Base-by-base conservation (phyloP, 2,797 vertebrate species). In the Podargus strigoides region DNA sequence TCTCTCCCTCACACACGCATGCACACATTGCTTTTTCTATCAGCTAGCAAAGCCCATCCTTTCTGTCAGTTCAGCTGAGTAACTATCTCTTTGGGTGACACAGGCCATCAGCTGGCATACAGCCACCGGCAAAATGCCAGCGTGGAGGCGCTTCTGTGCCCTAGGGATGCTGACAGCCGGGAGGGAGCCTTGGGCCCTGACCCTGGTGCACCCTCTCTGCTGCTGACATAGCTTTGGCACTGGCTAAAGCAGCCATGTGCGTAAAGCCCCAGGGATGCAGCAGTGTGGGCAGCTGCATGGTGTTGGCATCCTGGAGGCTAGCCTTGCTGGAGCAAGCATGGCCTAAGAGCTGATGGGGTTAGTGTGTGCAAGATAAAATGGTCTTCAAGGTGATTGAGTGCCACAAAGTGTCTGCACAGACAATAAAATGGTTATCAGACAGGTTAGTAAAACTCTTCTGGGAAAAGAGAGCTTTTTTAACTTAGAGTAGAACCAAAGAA, bases 101-200 rank as follows among this genome's bases (percentile, higher is more conserved):
- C 3, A 0, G 37, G n/a, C 47, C 41, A 4, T 41, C 5, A 30
- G 59, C 50, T 0, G 0, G 20, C 2, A 0, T 52, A 9, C 28
- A 10, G 46, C 46, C 74, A 5, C 13, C 0, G 1, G 41, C 46
- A 32, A 6, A 37, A 16, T 7, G 13, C 58, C 23, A 18, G n/a
- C 0, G 0, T 0, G 0, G 75, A 74, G 50, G 30, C 0, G 0
- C 42, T 47, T 27, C 3, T 0, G 19, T 55, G 69, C 81, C 70
- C 49, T 2, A 9, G 47, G 83, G 67, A 8, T 50, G 60, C 79
- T n/a, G 39, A 1, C 34, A 69, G 26, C 56, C 1, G 1, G 0
- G 15, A 64, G 1, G 0, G 15, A 64, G 62, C 83, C 55, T 8
- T 16, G 49, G 44, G 30, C 60, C 63, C 26, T 34, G 26, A 27